Base-by-base conservation (phyloP, 2,797 vertebrate genomes). In the Rousettus madagascariensis region DNA sequence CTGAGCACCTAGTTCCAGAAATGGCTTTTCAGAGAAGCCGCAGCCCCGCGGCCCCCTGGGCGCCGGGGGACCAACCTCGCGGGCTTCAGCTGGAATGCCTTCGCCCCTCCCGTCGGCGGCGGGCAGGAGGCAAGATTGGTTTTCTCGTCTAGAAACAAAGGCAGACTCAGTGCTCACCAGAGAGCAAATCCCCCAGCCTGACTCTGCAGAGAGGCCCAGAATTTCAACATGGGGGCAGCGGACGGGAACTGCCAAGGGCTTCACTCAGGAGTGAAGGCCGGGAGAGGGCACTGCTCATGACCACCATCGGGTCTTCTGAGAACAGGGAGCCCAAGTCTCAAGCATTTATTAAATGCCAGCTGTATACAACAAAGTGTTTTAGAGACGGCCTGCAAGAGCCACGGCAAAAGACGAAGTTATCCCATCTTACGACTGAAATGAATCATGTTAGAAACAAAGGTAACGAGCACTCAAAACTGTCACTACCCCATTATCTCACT, bases 101-200 rank as follows among this genome's bases (percentile, higher is more conserved):
- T 17, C 1, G 36, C 61, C 28, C 38, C 19, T 59, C 59, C n/a
- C 36, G 13, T 53, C 30, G 59, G 16, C 2, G 5, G 53, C 38
- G 65, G 69, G 57, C 83, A 15, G 71, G 78, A 79, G 74, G 53
- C 68, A 69, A 80, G 24, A 16, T 72, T 68, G 51, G n/a, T n/a
- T 91, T 96, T 90, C 77, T n/a, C 57, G n/a, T n/a, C 65, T 8
- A 17, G 53, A 86, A 72, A 93, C 90, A 96, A 95, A 91, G 59
- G 51, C 30, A 46, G 22, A 38, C 46, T 51, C 57, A 13, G 4
- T 24, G 26, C n/a, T 77, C 57, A n/a, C 17, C 4, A 17, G 83
- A 71, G 2, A 68, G 59, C 28, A 55, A 36, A 33, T 49, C 19
- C 55, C 38, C 49, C 10, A 5, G 57, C 16, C 22, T n/a, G 69